Base-by-base conservation (phyloP, 2,888 invertebrate species). In the Alloscopus bannaensis region DNA sequence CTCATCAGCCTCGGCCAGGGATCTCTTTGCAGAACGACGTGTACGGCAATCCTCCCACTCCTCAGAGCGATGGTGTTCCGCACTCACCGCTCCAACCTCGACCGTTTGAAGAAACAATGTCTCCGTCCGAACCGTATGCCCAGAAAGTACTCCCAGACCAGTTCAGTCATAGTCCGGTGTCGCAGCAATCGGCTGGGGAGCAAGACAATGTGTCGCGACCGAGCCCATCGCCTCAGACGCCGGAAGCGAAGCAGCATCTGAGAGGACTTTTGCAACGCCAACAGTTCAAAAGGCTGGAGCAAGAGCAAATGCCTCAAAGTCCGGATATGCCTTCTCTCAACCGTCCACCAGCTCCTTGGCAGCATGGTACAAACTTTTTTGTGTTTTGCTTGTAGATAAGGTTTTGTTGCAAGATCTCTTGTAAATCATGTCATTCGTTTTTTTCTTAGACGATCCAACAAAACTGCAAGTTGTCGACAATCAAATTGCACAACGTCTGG, bases 211-310 rank as follows among this genome's bases (percentile, higher is more conserved):
- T 60, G 24, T 70, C 69, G 0, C 31, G 83, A 66, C 45, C 85
- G 52, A 62, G 82, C 81, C 55, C 81, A 64, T 59, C 84, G 70
- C 80, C 87, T 86, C 86, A 87, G 60, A 84, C 85, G 59, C 90
- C 52, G 72, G 91, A 92, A 87, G 93, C 93, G 87, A 90, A 93
- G 3, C 89, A 89, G 69, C 96, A 96, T 87, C 89, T 96, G 55
- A 89, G 95, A 29, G 95, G 95, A 87, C 88, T 96, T 82, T 89
- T 96, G 71, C 95, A 95, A 87, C 90, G 94, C 64, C 94, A 94
- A 86, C 93, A 94, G 80, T 90, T 89, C 80, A 91, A 91, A 86
- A 91, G 92, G 85, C 88, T 91, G 83, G 91, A 91, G 70, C 88
- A 88, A 76, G 87, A 87, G 29, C 87, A 87, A 75, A 83, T 86